Percentiles rank a stretch among this genome's conserved stretches.
phyloP scores from a whole-genome alignment of 35 echinoderm and acorn worm genomes.

The Lytechinus pictus region DNA sequence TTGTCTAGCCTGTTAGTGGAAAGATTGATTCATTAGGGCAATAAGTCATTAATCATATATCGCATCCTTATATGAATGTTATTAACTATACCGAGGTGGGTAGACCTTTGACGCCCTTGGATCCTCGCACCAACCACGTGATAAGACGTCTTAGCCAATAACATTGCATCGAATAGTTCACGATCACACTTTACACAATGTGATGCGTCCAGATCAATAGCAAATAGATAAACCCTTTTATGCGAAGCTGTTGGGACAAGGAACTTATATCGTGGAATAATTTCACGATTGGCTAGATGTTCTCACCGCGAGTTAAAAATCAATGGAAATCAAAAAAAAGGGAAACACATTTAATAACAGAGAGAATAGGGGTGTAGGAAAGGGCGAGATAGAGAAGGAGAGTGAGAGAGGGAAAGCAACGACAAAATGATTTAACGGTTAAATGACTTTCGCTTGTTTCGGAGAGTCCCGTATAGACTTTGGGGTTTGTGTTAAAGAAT shows the following conservation, averaged over 20 bases:
- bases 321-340: conserved; percentile 16
- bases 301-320: conserved; percentile 27
- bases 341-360: background rate
- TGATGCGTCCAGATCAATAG: background rate
- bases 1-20: too few relatives aligned
- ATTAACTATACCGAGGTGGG: background rate
- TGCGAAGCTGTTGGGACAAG: conserved; percentile 38
- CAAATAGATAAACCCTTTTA: conserved; percentile 33
- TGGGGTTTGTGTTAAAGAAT: conserved; percentile 32
- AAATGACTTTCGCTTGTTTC: conserved; percentile 8
- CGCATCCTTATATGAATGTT: background rate
- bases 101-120: background rate
- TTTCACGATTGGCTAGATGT: conserved; percentile 29
- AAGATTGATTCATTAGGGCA: background rate
- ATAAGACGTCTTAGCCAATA: background rate
- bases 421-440: conserved; percentile 40
- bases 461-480: background rate
- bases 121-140: background rate
- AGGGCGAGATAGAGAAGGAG: background rate
- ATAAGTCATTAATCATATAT: background rate
- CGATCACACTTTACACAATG: background rate
- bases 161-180: background rate
- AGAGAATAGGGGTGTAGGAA: background rate
- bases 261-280: conserved; percentile 32
- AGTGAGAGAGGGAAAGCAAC: background rate